These are phyloP conservation scores for Scotopteryx bipunctaria DNA, from an alignment of 2,888 invertebrate species.

Conservation along the genomic window DNA sequence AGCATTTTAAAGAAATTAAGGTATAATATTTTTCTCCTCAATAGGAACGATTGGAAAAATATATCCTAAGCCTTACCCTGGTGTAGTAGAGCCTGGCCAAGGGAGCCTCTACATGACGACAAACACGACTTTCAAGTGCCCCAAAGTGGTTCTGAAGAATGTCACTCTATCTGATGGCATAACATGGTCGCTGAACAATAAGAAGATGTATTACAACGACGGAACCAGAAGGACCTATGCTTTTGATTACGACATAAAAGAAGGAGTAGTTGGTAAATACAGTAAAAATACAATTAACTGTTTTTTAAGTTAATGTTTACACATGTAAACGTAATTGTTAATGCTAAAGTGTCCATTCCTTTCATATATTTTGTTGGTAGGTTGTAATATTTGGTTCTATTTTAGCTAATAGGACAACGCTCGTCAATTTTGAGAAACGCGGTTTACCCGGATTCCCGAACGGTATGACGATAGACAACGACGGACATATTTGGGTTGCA, in stretches of 20 bases:
- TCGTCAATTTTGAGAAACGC: constrained; percentile 17
- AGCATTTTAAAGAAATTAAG: too few relatives aligned
- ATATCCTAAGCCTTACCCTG: background rate
- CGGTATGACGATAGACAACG: constrained; percentile 87
- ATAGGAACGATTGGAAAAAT: background rate
- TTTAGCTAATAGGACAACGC: constrained; percentile 17
- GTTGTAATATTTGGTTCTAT: background rate
- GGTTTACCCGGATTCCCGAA: constrained; percentile 65
- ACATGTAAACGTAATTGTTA: background rate
- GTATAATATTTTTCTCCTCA: background rate
- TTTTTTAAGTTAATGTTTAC: background rate
- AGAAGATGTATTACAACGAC: constrained; percentile 29
- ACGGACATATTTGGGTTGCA: constrained; percentile 87
- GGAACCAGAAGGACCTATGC: constrained; percentile 14
- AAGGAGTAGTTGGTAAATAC: constrained; percentile 19
- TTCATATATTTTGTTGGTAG: too few relatives aligned
- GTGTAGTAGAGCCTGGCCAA: background rate
- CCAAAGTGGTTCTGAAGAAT: constrained; percentile 10
- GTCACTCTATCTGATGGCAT: constrained; percentile 18
- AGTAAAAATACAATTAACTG: background rate
- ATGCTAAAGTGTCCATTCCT: too few relatives aligned
- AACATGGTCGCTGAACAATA: constrained; percentile 21
- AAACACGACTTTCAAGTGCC: background rate
- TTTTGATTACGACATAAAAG: constrained; percentile 22
- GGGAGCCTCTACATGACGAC: constrained; percentile 14